Evolutionary conservation across 1,140 invertebrate genomes (phyloP), one percentile per base, ranked within the genome.

Genomic region (Brachionus rubens): DNA sequence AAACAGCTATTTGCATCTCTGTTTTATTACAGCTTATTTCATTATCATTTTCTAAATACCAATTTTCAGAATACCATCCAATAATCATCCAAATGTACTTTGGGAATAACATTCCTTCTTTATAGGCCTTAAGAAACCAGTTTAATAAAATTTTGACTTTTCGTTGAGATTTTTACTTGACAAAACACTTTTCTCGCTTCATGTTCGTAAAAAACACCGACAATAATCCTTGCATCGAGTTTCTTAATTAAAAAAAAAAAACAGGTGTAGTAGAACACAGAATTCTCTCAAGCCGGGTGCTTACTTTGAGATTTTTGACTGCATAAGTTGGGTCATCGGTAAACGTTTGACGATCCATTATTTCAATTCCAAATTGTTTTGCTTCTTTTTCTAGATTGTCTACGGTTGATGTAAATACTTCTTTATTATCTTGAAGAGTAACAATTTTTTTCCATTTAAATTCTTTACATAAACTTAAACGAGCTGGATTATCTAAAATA

Each of bases 21-120:
- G 96, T 91, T 43, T 88, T 87, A 0, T 93, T 96, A 82, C 97
- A 99, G 77, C 93, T 90, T 28, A 98, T 91, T 16, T 90, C 89
- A 82, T 95, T 92, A 56, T 92, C 90, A 76, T 92, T 89, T n/a
- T 83, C 80, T 80, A 93, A 91, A 82, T 94, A 99, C 96, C 96
- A 99, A 81, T 98, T 95, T 82, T 99, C 95, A 81, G 98, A 94
- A 83, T 99, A 99, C 96, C 96, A 99, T 47, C 94, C 96, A 80
- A 99, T 98, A 84, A 99, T 96, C 83, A 98, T 97, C 96, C 96
- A 99, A 0, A 99, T 96, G 86, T 98, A 94, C 41, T 92, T 92
- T 80, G 93, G 92, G 2, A 96, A 96, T 82, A 94, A 98, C 0
- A 99, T 86, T 54, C 91, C 90, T 78, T 96, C 91, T 80, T 94